A percentile compares a stretch with the other conserved stretches of the same genome.
phyloP scores from a whole-genome alignment of 1,140 invertebrate genomes.

The Nebria ingens region DNA sequence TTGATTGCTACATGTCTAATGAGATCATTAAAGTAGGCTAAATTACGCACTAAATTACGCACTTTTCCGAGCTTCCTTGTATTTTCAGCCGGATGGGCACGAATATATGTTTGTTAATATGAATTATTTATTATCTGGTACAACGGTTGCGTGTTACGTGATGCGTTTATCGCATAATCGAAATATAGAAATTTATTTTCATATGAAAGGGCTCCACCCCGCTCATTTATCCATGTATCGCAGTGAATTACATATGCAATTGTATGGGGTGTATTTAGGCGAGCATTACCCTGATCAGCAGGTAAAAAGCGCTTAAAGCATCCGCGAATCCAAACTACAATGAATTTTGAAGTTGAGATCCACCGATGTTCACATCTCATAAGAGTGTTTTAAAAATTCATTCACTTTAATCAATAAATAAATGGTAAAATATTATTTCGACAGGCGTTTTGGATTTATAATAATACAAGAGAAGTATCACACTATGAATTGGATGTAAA shows the following conservation, averaged over 20 bases:
- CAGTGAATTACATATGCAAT: slow-evolving; percentile 3
- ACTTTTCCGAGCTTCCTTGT: too few species aligned
- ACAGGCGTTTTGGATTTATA: slow-evolving; percentile 24
- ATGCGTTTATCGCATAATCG: slow-evolving; percentile 18
- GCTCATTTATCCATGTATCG: slow-evolving; percentile 11
- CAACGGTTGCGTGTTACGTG: too few species aligned
- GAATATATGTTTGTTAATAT: slow-evolving; percentile 11
- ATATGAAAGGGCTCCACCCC: slow-evolving; percentile 14
- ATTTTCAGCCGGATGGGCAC: slow-evolving; percentile 12
- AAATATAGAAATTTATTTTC: slow-evolving; percentile 17
- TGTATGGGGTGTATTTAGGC: slow-evolving; percentile 16
- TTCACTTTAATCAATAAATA: too few species aligned
- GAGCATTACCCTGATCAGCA: slow-evolving; percentile 14
- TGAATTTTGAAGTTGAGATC: too few species aligned
- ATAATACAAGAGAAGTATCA: slow-evolving; percentile 19
- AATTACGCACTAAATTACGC: too few species aligned
- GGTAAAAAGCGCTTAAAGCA: too few species aligned
- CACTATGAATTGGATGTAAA: slow-evolving; percentile 15
- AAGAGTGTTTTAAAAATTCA: too few species aligned
- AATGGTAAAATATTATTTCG: not conserved
- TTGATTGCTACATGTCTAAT: not conserved
- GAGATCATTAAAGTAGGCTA: not conserved
- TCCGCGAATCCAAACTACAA: too few species aligned
- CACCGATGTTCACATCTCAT: too few species aligned
- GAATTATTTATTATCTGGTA: too few species aligned